A percentile compares a stretch with the other conserved stretches of the same genome.
These are phyloP conservation scores for Octomys mimax DNA, from an alignment of 2,797 vertebrate species.

Conservation along the genomic window DNA sequence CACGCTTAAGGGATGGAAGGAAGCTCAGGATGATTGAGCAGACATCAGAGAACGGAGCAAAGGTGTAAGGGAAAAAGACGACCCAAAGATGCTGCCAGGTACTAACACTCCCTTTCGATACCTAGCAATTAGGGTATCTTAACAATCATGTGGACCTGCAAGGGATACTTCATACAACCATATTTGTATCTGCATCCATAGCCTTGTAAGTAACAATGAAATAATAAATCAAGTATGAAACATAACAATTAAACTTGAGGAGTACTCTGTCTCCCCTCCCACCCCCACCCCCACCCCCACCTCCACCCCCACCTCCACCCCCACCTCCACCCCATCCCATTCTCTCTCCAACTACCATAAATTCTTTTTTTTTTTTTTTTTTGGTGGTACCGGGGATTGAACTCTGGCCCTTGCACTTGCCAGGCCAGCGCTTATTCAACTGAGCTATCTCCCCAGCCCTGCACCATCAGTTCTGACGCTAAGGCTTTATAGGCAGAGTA, in stretches of 20 bases:
- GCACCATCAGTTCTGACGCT: neutral
- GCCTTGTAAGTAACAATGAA: neutral
- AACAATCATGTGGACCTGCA: neutral
- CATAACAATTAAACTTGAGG: neutral
- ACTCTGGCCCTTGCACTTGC: no score
- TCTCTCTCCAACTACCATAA: no score
- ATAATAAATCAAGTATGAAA: neutral
- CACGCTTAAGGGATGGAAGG: neutral
- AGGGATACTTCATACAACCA: neutral
- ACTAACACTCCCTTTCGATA: rapidly evolving
- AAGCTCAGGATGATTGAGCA: neutral
- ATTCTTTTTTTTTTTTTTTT: no score
- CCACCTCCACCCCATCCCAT: no score
- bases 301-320: no score
- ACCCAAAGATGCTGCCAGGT: neutral
- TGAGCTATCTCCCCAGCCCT: no score
- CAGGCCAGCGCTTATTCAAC: no score
- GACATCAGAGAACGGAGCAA: neutral
- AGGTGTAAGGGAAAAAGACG: neutral
- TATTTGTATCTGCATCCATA: neutral
- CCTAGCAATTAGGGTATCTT: neutral
- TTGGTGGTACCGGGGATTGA: no score
- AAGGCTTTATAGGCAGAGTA: neutral
- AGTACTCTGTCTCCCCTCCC: neutral
- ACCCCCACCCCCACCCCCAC: no score